phyloP scores from a whole-genome alignment of 2,888 invertebrate genomes.

The Drosophila nr. fundita region DNA sequence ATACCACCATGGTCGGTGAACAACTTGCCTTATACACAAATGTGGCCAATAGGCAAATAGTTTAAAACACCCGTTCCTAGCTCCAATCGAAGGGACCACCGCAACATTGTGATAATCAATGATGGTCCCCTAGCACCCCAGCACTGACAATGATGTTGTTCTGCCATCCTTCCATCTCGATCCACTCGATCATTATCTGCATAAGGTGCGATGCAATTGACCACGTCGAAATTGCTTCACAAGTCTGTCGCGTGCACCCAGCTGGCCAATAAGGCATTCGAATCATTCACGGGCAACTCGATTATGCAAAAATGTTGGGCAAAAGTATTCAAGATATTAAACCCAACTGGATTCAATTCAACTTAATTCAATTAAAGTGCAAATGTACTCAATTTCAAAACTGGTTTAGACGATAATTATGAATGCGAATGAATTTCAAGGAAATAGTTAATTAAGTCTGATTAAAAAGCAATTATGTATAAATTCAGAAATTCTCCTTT shows the following conservation, averaged over 20 bases:
- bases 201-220: constrained; percentile 72
- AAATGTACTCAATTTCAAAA: background rate
- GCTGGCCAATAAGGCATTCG: constrained; percentile 20
- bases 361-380: background rate
- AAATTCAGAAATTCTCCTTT: background rate
- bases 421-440: background rate
- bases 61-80: constrained; percentile 49
- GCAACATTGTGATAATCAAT: background rate
- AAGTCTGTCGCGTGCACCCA: constrained; percentile 5
- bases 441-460: background rate
- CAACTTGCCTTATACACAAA: constrained; percentile 32
- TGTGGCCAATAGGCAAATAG: constrained; percentile 65
- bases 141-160: constrained; percentile 6
- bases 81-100: constrained; percentile 37
- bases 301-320: background rate
- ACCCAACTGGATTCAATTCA: background rate
- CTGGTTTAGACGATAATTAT: background rate
- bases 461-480: background rate
- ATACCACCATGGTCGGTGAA: constrained; percentile 58
- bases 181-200: constrained; percentile 56
- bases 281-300: background rate
- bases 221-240: constrained; percentile 21
- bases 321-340: background rate
- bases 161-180: background rate
- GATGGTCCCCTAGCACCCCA: background rate